Evolutionary conservation across 2,888 invertebrate genomes (phyloP), one percentile per base, ranked within the genome.

Genomic region (Troides helena): DNA sequence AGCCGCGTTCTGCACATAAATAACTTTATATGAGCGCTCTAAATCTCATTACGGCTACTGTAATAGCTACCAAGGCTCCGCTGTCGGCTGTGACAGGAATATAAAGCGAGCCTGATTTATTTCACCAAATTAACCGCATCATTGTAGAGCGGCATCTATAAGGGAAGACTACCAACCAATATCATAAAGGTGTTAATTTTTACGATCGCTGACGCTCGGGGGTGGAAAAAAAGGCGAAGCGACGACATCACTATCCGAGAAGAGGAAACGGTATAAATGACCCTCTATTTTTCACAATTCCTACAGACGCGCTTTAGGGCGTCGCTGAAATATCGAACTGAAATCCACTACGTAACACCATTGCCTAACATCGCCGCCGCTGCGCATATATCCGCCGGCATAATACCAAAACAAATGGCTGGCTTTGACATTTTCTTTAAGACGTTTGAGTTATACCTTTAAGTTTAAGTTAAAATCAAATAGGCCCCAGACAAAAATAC

Each of bases 1-100:
- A 76, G 76, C 82, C 84, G 82, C 84, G 83, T 83, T 83, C 81
- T 81, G 79, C 81, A 84, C 87, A 89, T 89, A 89, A 90, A 89
- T 90, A 90, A 90, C 89, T 86, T 89, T 87, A 87, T 89, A 90
- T 90, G 87, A 90, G 84, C 87, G 87, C 86, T 90, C 86, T 89
- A 89, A 89, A 91, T 90, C 88, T 90, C 88, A 90, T 91, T 89
- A 89, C 84, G 84, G 85, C 85, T 83, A 83, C 85, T 86, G 85
- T 89, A 87, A 89, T 90, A 89, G 89, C 88, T 89, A 86, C 85
- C 84, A 86, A 86, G 88, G 85, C 86, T 85, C 86, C 84, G 78
- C 81, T 85, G 85, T 86, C 88, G 83, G 84, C 83, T 89, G 85
- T 88, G 88, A 87, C 86, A 86, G 84, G 88, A 91, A 89, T 90